Evolutionary conservation across 2,888 invertebrate genomes (phyloP), one percentile per base, ranked within the genome.

Genomic region (Rhagonycha lutea): DNA sequence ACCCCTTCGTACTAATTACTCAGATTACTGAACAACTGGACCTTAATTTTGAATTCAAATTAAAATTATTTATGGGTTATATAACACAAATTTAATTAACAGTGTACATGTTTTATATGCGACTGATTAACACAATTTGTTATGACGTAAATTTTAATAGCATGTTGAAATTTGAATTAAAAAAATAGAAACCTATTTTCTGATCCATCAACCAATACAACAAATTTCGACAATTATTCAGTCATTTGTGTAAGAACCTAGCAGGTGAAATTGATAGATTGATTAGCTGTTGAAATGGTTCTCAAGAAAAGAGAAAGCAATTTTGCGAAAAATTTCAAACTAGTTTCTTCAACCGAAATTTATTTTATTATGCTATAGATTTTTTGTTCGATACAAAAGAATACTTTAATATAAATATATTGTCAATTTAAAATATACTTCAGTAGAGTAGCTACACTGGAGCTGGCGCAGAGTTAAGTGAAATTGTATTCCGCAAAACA

Each of bases 1-100:
- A 72, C 72, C 72, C 72, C 72, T 68, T 72, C 67, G 29, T 61
- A 67, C 72, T 72, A 72, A 72, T 72, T 72, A 72, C 68, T 18
- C 68, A 72, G 72, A 72, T 72, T 72, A 72, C 68, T 28, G 28
- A 28, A 61, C 26, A 12, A 68, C 72, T 72, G 72, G 72, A 68
- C 72, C 68, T 68, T 72, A 72, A 65, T 65, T 65, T 65, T 65
- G 24, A 65, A 65, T 23, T 26, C 63, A 18, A 65, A 65, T 65
- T 65, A 65, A 23, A 23, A 65, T 65, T 65, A 65, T 65, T 65
- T 65, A 65, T 26, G 26, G n/a, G 63, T 26, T 65, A 47, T 47
- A 47, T n/a, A 47, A 47, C 47, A 47, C 47, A 47, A 47, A 47
- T 47, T 47, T 47, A 47, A 47, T 47, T 47, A 47, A 47, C 47